These are phyloP conservation scores for Epirrhoe tristata DNA, from an alignment of 2,888 invertebrate species.

Conservation along the genomic window DNA sequence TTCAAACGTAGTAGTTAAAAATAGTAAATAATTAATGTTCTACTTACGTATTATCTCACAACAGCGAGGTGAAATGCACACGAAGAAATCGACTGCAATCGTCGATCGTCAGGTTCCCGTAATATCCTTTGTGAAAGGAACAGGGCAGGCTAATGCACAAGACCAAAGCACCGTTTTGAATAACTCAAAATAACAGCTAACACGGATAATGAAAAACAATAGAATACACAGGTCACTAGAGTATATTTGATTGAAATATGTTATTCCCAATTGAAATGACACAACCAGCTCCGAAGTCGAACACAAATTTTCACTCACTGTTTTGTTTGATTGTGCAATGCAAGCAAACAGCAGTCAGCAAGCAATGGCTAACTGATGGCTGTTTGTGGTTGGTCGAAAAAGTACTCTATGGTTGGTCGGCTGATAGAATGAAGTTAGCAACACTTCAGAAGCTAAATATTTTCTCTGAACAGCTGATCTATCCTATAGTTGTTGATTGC, in stretches of 20 bases:
- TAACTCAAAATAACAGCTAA: conserved; percentile 38
- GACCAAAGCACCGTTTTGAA: conserved; percentile 41
- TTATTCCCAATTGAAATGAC: conserved; percentile 37
- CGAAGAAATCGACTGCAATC: conserved; percentile 43
- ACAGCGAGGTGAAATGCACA: conserved; percentile 55
- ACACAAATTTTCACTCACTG: conserved; percentile 59
- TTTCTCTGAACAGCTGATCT: conserved; percentile 68
- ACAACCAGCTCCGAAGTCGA: conserved; percentile 52
- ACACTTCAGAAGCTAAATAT: conserved; percentile 58
- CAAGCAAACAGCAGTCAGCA: conserved; percentile 8
- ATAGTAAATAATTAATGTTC: conserved; percentile 14
- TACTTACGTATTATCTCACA: conserved; percentile 64
- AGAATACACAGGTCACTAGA: conserved; percentile 54
- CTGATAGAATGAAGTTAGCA: conserved; percentile 58
- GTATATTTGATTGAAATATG: conserved; percentile 54
- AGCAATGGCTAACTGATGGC: conserved; percentile 23
- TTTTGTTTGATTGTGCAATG: conserved; percentile 43
- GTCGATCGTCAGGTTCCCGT: conserved; percentile 35
- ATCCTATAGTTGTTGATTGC: conserved; percentile 9
- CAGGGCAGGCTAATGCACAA: conserved; percentile 50
- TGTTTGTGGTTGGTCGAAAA: conserved; percentile 30
- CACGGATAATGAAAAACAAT: conserved; percentile 40
- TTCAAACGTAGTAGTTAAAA: conserved; percentile 11
- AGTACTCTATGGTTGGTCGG: conserved; percentile 40
- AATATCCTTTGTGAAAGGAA: conserved; percentile 77